Base-by-base conservation (phyloP, 1,140 invertebrate genomes). In the Zaprionus camerounensis region DNA sequence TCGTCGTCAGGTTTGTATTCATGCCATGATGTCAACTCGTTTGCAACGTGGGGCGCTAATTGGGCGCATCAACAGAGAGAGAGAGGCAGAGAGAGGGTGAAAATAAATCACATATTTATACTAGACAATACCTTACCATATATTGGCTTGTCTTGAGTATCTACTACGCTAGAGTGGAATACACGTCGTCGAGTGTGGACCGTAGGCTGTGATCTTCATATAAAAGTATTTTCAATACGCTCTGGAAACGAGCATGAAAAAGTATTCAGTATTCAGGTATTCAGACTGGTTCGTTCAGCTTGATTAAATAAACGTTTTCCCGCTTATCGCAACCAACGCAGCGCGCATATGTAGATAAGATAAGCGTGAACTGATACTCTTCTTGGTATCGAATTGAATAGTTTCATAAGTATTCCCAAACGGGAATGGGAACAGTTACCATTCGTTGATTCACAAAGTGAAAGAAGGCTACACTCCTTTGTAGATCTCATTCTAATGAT, bases 281-380 rank as follows among this genome's bases (percentile, higher is more conserved):
- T 51, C 46, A 51, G 20, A 51, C 20, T 51, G n/a, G 17, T 41
- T 55, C 38, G 67, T 58, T 57, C 24, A 36, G 55, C 68, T 76
- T 86, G 71, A 86, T 86, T 86, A 70, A 86, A 86, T 86, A 85
- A 86, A 80, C 56, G 56, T 75, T 61, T 83, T 72, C 81, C 53
- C 53, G 62, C 67, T 88, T 88, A 87, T 87, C 84, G 81, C 13
- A 26, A 17, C 15, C 13, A 26, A 17, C 15, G 22, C 31, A 34
- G 9, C 31, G 9, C 31, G 22, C 17, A 34, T 20, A 5, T 15
- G 20, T 31, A 63, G 83, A 87, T 87, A 88, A 87, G 83, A 87
- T 87, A 88, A 70, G 20, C 13, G 24, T 38, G 24, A 20, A 17
- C 28, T 34, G 41, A 56, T 57, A 36, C 55, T 44, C 26, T 71